Base-by-base conservation (phyloP, 2,797 vertebrate species). In the Lepilemur septentrionalis region DNA sequence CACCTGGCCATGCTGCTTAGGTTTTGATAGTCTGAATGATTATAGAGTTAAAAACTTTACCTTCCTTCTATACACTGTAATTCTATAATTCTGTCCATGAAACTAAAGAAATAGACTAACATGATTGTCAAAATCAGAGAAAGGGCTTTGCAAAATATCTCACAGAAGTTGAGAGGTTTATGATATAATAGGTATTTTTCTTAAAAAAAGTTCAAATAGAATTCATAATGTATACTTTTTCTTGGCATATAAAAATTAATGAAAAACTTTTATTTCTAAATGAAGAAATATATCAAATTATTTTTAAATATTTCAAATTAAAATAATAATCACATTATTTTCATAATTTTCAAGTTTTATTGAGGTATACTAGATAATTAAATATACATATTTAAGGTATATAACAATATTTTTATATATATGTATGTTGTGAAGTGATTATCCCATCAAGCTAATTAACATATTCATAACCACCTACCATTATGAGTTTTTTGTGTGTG, bases 181-280 rank as follows among this genome's bases (percentile, higher is more conserved):
- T 80, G n/a, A 69, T 80, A 89, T 38, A 38, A 95, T 95, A 30
- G 9, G 32, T 78, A 1, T 20, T 84, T 91, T 81, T 67, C 38
- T 59, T 67, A 69, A 85, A 88, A 96, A 96, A 88, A 88, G 7
- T 82, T 76, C 46, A 84, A 63, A 43, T 80, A 59, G 61, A 69
- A n/a, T 52, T 46, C 5, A 52, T 78, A 43, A 67, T 61, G 3
- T 41, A 43, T 35, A 30, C 17, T 11, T 89, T 65, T 84, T 72
- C 6, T 61, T 73, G 23, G 30, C 65, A 4, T 12, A 80, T 25
- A 73, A 70, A 70, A 73, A 67, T 41, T 65, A 25, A 94, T 73
- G 10, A 35, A 9, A 50, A 67, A 85, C 1, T 52, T 85, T 86
- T 43, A 41, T 63, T 65, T 94, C 75, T 81, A 43, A 70, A n/a